These are phyloP conservation scores for Pseudococcus viburni DNA, from an alignment of 2,888 invertebrate genomes.

Conservation along the genomic window DNA sequence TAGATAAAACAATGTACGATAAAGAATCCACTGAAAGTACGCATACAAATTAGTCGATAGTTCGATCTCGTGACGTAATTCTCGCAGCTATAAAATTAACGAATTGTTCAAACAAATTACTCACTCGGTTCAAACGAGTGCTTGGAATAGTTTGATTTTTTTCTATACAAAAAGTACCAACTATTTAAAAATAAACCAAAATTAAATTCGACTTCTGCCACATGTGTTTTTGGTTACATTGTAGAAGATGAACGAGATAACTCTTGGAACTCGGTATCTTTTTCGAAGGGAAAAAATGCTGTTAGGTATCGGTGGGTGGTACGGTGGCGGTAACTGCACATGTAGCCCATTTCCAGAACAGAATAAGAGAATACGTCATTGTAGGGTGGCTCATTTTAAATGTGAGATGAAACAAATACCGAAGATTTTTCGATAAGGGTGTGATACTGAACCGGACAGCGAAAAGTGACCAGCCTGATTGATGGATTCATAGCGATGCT, in stretches of 20 bases:
- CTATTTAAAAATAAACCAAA: background rate
- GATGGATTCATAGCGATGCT: background rate
- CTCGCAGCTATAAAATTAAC: background rate
- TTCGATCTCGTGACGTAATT: background rate
- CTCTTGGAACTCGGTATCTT: background rate
- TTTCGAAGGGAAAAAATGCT: background rate
- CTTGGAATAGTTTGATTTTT: background rate
- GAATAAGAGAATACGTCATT: background rate
- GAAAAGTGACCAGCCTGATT: background rate
- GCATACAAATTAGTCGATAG: background rate
- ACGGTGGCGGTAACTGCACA: background rate
- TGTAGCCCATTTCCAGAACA: background rate
- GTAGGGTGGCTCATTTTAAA: background rate
- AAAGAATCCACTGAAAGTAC: background rate
- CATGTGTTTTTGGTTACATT: background rate
- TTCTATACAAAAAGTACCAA: background rate
- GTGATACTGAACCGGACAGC: background rate
- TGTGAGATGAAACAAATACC: background rate
- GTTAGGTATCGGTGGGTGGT: background rate
- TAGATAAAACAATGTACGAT: background rate
- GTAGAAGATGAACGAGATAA: background rate
- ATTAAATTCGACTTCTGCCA: background rate
- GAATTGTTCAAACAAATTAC: background rate
- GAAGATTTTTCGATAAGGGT: background rate
- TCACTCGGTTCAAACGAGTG: background rate